phyloP scores from a whole-genome alignment of 2,888 invertebrate species.

The Selenia dentaria region DNA sequence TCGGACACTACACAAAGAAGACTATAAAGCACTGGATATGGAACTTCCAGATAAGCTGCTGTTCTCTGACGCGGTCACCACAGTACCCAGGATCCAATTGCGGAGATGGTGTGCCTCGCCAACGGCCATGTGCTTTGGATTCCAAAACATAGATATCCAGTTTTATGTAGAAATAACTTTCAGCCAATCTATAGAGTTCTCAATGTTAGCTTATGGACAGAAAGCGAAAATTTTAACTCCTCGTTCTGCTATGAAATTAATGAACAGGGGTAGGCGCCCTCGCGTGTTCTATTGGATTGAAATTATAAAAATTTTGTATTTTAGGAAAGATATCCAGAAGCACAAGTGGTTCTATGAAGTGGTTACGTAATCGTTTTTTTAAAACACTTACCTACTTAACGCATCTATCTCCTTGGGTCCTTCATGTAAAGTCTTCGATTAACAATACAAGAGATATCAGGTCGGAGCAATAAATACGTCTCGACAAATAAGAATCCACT shows the following conservation, averaged over 20 bases:
- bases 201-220: background rate
- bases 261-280: background rate
- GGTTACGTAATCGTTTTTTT: too few relatives aligned
- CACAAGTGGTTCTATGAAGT: background rate
- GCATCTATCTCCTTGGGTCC: too few relatives aligned
- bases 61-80: background rate
- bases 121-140: constrained; percentile 37
- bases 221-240: background rate
- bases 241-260: background rate
- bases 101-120: constrained; percentile 44
- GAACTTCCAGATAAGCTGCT: background rate
- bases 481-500: too few relatives aligned
- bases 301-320: background rate
- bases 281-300: background rate
- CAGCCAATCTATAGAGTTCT: background rate
- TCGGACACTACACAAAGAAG: background rate
- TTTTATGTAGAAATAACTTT: constrained; percentile 48
- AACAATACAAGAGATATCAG: too few relatives aligned
- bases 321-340: background rate
- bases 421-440: too few relatives aligned
- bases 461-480: too few relatives aligned
- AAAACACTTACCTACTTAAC: too few relatives aligned
- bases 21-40: background rate
- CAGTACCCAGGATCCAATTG: constrained; percentile 36
- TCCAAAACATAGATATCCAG: constrained; percentile 43